Percentiles rank a stretch among this genome's conserved stretches.
Conservation (phyloP, 2,797 vertebrate genomes). For the Hydrophis major region DNA sequence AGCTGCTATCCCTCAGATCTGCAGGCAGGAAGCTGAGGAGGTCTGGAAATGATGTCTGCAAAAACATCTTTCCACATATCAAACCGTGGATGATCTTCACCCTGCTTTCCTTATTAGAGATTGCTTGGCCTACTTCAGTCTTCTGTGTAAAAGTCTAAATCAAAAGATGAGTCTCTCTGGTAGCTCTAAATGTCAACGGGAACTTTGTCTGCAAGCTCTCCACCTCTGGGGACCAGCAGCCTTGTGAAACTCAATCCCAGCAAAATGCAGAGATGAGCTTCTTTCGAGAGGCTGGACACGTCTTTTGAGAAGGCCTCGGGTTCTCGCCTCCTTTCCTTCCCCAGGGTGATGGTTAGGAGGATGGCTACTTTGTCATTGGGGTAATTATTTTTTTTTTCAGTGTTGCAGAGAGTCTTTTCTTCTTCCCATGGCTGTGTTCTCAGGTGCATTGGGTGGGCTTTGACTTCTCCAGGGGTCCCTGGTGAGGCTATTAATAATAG, state of each 20-base stretch:
- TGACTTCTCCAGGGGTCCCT: too few relatives aligned
- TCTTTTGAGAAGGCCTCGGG: background rate
- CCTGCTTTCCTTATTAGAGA: too few relatives aligned
- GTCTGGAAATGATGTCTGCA: background rate
- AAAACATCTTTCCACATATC: slow-evolving; percentile 5
- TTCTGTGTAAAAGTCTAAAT: background rate
- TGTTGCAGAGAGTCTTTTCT: background rate
- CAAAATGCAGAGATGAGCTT: background rate
- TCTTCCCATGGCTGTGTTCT: background rate
- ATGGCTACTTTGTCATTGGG: background rate
- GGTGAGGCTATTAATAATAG: background rate
- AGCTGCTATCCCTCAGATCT: background rate
- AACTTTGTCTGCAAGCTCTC: background rate
- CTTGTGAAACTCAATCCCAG: background rate
- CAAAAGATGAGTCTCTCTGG: background rate
- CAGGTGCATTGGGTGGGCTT: background rate
- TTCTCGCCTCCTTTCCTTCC: background rate
- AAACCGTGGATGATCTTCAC: background rate
- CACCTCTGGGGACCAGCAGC: background rate
- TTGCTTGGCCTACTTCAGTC: background rate
- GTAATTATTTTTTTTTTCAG: background rate
- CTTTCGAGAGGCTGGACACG: background rate
- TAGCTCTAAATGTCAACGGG: slow-evolving; percentile 4
- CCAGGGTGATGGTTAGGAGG: background rate
- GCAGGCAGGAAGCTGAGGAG: background rate